A percentile compares a stretch with the other conserved stretches of the same genome.
Conservation (phyloP, 2,888 invertebrate species). For the Andrena hattorfiana region DNA sequence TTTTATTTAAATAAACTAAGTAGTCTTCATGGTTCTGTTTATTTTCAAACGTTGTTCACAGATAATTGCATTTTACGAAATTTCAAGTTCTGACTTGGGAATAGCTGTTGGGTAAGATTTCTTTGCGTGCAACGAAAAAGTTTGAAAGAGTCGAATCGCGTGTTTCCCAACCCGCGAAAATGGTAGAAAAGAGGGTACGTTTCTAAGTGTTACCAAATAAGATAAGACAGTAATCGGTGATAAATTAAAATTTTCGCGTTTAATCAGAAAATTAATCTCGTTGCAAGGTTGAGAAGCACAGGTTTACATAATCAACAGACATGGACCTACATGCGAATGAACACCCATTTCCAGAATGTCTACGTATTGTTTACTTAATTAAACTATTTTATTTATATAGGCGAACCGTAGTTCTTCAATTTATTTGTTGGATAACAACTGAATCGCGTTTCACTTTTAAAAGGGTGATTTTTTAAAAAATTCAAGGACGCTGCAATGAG, state of each 20-base stretch:
- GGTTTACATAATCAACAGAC: slow-evolving; percentile 43
- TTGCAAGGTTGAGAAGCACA: slow-evolving; percentile 39
- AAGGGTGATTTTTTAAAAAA: slow-evolving; percentile 15
- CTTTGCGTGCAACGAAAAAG: neutral
- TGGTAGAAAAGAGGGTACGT: neutral
- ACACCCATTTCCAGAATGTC: slow-evolving; percentile 69
- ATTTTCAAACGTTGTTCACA: neutral
- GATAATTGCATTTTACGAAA: neutral
- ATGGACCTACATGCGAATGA: slow-evolving; percentile 60
- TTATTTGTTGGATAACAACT: slow-evolving; percentile 21
- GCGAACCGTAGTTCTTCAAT: slow-evolving; percentile 18
- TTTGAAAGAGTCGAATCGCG: slow-evolving; percentile 14
- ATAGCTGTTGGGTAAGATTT: neutral
- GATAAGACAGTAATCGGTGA: neutral
- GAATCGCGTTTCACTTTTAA: slow-evolving; percentile 5
- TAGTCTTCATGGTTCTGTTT: neutral
- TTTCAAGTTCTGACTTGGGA: neutral
- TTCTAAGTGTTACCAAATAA: neutral
- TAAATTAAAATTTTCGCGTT: neutral
- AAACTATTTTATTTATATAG: slow-evolving; percentile 22
- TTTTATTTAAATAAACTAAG: neutral
- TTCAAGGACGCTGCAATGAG: neutral
- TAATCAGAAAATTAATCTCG: neutral
- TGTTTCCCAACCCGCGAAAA: slow-evolving; percentile 34
- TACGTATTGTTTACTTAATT: slow-evolving; percentile 37